These are phyloP conservation scores for Phataginus tetradactyla DNA, from an alignment of 2,797 vertebrate species.

Conservation along the genomic window DNA sequence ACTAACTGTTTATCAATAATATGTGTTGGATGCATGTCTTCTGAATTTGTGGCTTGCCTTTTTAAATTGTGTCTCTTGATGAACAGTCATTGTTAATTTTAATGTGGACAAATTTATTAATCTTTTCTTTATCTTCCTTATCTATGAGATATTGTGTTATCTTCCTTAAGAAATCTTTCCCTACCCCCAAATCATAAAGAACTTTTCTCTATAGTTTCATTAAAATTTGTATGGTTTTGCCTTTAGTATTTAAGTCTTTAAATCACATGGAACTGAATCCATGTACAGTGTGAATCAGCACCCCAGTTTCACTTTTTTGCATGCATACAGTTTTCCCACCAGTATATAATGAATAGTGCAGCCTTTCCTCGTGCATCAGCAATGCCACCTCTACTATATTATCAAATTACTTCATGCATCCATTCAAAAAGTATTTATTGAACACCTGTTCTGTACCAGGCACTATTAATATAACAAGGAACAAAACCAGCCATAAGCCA, in stretches of 20 bases:
- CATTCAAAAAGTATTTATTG: not conserved
- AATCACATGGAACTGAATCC: not conserved
- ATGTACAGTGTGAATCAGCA: not conserved
- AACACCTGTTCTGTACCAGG: not conserved
- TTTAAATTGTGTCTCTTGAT: not conserved
- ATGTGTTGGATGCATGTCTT: not conserved
- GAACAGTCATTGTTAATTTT: not conserved
- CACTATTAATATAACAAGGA: not conserved
- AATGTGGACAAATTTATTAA: not conserved
- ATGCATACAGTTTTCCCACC: not conserved
- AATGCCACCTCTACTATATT: not conserved
- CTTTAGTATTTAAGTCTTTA: not conserved
- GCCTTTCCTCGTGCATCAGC: not conserved
- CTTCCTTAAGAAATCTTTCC: not conserved
- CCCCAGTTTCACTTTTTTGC: not conserved
- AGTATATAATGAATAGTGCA: not conserved
- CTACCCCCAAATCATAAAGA: not conserved
- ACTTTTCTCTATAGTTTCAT: not conserved
- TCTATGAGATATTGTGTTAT: not conserved
- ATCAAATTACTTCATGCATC: not conserved
- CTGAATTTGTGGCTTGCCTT: not conserved
- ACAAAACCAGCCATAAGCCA: not conserved
- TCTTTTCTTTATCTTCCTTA: not conserved
- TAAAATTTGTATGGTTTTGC: not conserved
- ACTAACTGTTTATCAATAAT: not conserved